Percentiles rank a stretch among this genome's conserved stretches.
phyloP scores from a whole-genome alignment of 2,113 vertebrate species.

The Falco punctatus region DNA sequence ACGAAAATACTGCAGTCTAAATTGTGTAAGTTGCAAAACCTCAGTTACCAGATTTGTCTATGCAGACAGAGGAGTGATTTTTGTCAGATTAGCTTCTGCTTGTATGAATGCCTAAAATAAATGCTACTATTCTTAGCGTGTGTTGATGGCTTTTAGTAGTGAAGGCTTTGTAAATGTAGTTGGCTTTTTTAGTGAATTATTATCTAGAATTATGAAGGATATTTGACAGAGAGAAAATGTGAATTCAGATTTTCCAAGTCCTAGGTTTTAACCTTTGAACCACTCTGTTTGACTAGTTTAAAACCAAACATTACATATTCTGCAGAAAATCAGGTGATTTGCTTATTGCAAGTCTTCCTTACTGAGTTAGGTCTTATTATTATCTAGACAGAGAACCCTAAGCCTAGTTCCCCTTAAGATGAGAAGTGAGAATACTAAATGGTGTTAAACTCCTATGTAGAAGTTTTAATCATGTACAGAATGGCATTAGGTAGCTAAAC shows the following conservation, averaged over 20 bases:
- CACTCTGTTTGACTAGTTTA: not conserved
- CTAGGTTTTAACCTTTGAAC: not conserved
- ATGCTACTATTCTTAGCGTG: not conserved
- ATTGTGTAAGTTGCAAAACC: not conserved
- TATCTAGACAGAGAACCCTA: not conserved
- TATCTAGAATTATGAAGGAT: not conserved
- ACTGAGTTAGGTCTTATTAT: not conserved
- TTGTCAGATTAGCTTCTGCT: not conserved
- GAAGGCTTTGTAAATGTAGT: not conserved
- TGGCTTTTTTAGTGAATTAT: not conserved
- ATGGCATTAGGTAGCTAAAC: not conserved
- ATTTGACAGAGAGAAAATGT: not conserved
- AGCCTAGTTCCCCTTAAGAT: not conserved
- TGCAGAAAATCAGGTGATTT: not conserved
- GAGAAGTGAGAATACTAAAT: not conserved
- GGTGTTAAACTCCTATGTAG: not conserved
- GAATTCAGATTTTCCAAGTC: not conserved
- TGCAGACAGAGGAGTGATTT: not conserved
- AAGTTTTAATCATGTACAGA: not conserved
- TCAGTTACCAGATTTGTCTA: not conserved
- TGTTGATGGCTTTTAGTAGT: not conserved
- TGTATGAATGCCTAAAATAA: not conserved
- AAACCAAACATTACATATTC: not conserved
- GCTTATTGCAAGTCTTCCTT: not conserved
- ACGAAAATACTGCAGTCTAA: not conserved